Evolutionary conservation across 92 coral and sea anemone species (phyloP).

Genomic region (Porites rus): DNA sequence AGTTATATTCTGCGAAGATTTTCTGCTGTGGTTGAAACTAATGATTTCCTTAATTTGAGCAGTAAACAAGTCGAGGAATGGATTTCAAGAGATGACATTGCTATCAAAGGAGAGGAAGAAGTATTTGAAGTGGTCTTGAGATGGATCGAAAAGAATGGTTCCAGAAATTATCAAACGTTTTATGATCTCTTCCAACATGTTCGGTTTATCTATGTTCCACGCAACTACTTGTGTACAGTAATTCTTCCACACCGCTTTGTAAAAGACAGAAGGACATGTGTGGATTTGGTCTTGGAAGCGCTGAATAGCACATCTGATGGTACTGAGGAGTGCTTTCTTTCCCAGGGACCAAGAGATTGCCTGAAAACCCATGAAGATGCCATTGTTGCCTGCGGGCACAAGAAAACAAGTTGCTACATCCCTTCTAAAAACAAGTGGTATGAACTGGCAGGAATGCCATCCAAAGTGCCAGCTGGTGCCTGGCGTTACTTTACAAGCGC

Average conservation of each 20-base stretch:
- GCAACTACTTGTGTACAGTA: neutral
- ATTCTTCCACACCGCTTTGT: neutral
- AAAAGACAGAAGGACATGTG: neutral
- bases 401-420: neutral
- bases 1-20: neutral
- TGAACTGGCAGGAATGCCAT: neutral
- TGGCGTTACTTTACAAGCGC: neutral
- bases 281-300: neutral
- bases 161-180: neutral
- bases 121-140: neutral
- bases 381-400: conserved; percentile 8
- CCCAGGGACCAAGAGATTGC: conserved; percentile 13
- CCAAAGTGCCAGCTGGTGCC: neutral
- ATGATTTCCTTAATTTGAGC: conserved; percentile 23
- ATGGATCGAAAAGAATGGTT: neutral
- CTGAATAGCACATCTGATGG: neutral
- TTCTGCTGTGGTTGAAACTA: neutral
- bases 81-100: conserved; percentile 20
- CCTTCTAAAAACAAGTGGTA: conserved; percentile 18
- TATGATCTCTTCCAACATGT: neutral
- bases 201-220: neutral
- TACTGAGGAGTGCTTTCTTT: neutral
- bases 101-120: neutral
- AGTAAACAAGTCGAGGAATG: conserved; percentile 19
- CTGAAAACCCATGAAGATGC: conserved; percentile 12